Evolutionary conservation across 2,113 vertebrate species (phyloP).

Genomic region (Caranx ignobilis): DNA sequence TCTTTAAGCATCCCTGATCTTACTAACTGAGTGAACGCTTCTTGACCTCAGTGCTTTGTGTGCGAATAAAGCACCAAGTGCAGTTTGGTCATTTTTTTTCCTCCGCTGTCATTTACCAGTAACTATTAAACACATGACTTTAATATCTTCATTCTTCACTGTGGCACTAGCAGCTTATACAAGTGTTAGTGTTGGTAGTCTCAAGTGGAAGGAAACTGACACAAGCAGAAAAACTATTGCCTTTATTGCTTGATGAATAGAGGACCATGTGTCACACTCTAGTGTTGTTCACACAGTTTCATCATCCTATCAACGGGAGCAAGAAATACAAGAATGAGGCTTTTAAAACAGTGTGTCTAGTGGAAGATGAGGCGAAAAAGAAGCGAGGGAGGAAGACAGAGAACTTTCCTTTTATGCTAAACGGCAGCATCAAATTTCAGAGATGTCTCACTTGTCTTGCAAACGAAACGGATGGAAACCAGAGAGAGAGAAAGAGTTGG

Average conservation of each 20-base stretch:
- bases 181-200: not conserved
- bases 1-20: not conserved
- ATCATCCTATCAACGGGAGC: not conserved
- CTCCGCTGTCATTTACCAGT: not conserved
- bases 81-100: not conserved
- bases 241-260: not conserved
- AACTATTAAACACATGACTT: too few relatives aligned
- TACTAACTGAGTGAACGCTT: not conserved
- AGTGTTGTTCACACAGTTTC: not conserved
- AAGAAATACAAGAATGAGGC: not conserved
- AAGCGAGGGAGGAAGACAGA: not conserved
- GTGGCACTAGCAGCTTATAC: not conserved
- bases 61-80: not conserved
- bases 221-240: too few relatives aligned
- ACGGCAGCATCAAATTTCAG: constrained; percentile 19
- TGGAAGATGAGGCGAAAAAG: constrained; percentile 2
- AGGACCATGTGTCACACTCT: not conserved
- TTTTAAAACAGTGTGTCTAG: not conserved
- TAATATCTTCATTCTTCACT: not conserved
- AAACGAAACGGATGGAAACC: constrained; percentile 37
- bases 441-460: constrained; percentile 29
- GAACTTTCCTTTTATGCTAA: constrained; percentile 2
- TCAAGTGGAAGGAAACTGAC: not conserved
- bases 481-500: constrained; percentile 1
- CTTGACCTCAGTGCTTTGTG: not conserved